Percentiles rank a stretch among this genome's conserved stretches.
phyloP scores from a whole-genome alignment of 2,888 invertebrate species.

The Orchesellides sinensis region DNA sequence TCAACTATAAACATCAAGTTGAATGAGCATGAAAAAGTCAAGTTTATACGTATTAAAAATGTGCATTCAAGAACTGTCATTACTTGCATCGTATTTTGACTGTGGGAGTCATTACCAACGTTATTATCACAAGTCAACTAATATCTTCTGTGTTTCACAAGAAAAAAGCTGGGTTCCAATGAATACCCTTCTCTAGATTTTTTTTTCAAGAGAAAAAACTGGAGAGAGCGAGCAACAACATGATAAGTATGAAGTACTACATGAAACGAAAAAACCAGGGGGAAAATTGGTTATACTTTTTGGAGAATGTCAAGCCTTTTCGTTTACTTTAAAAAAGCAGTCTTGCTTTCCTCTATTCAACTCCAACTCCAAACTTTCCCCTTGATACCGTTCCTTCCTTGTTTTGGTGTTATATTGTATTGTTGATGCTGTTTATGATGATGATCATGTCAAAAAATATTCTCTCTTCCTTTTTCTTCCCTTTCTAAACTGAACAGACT shows the following conservation, averaged over 20 bases:
- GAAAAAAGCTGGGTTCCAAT: no score
- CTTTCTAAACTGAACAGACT: no score
- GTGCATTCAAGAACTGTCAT: no score
- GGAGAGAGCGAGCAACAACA: background rate
- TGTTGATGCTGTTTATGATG: constrained; percentile 7
- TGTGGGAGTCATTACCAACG: no score
- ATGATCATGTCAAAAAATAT: constrained; percentile 11
- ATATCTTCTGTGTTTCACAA: no score
- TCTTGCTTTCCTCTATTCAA: background rate
- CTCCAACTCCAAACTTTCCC: background rate
- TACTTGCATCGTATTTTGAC: no score
- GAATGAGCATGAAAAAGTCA: no score
- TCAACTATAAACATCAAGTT: no score
- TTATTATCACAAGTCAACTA: no score
- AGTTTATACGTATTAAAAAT: no score
- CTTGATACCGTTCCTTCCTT: constrained; percentile 3
- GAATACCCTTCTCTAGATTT: background rate
- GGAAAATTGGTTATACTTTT: background rate
- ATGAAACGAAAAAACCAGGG: background rate
- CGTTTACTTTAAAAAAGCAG: background rate
- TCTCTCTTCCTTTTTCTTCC: background rate
- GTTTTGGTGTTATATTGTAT: background rate
- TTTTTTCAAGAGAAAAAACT: background rate
- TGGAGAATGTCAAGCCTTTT: background rate
- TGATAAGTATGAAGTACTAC: background rate